Base-by-base conservation (phyloP, 2,888 invertebrate species). In the Fissipunctia ypsillon region DNA sequence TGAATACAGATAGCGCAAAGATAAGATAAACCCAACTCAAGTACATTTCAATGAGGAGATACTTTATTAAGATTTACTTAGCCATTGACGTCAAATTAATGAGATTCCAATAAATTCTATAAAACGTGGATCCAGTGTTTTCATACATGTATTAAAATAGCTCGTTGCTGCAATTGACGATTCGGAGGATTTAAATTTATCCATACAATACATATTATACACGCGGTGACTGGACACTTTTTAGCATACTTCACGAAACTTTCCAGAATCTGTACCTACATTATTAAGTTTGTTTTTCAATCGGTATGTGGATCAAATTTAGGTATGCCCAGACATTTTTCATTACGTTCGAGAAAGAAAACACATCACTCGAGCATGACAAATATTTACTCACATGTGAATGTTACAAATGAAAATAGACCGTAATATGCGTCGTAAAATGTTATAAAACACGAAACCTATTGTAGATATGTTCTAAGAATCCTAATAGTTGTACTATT, bases 331-430 rank as follows among this genome's bases (percentile, higher is more conserved):
- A 76, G 63, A 70, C 64, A 61, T 76, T 83, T 73, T 83, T 78
- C 76, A 84, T 80, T 80, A 80, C 75, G 61, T 68, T 71, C 69
- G 48, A 65, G 69, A 77, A 80, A 65, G 76, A 83, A 83, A 78
- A 76, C 69, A 72, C 31, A 80, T 69, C 82, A 76, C 66, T 73
- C 67, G 61, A 73, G 61, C 71, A 78, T 75, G 78, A 73, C 73
- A 81, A 85, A 84, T 81, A 85, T 85, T 85, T 81, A 73, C 65
- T 59, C 63, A 78, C 72, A 64, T 73, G 60, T 69, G 61, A 78
- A 79, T 50, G 75, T 64, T 70, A 74, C 70, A 66, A 73, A 84
- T 84, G 84, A 69, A 81, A 79, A 84, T 76, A 84, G 54, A 73
- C 54, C 41, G 73, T 65, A 72, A 63, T 67, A 72, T 69, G 57